Conservation (phyloP, 2,888 invertebrate genomes). For the Andrena chrysosceles region DNA sequence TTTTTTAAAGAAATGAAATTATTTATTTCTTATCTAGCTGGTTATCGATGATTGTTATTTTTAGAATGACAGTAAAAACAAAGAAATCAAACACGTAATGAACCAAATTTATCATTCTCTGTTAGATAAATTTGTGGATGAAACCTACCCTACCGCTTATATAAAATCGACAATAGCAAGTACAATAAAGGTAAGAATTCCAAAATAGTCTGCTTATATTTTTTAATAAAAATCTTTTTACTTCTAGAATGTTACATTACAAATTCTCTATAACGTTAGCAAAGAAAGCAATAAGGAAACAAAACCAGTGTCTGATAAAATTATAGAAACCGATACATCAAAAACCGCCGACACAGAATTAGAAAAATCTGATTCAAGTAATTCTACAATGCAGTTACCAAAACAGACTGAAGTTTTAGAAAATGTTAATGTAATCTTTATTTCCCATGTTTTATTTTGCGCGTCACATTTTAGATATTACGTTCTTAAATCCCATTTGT, state of each 20-base stretch:
- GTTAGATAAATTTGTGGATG: conserved; percentile 73
- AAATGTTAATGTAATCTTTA: conserved; percentile 29
- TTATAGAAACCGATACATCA: conserved; percentile 1
- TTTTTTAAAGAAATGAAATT: neutral
- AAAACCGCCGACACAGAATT: conserved; percentile 17
- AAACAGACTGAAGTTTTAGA: conserved; percentile 17
- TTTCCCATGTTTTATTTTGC: neutral
- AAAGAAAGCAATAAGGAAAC: conserved; percentile 33
- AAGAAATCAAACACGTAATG: conserved; percentile 79
- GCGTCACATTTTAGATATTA: neutral
- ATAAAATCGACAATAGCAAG: conserved; percentile 75
- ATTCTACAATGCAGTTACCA: neutral
- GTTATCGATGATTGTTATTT: conserved; percentile 20
- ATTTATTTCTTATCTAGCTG: neutral
- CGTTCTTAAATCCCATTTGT: conserved; percentile 31
- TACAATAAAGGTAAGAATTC: conserved; percentile 74
- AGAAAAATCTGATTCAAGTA: neutral
- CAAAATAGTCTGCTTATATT: conserved; percentile 7
- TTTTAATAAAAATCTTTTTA: conserved; percentile 16
- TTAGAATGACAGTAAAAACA: conserved; percentile 73
- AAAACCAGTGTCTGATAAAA: conserved; percentile 10
- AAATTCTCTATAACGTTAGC: conserved; percentile 68
- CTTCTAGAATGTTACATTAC: conserved; percentile 76
- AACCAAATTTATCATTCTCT: conserved; percentile 76
- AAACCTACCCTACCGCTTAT: conserved; percentile 72